Conservation (phyloP, 2,797 vertebrate genomes). For the Gymnoscopelus braueri region DNA sequence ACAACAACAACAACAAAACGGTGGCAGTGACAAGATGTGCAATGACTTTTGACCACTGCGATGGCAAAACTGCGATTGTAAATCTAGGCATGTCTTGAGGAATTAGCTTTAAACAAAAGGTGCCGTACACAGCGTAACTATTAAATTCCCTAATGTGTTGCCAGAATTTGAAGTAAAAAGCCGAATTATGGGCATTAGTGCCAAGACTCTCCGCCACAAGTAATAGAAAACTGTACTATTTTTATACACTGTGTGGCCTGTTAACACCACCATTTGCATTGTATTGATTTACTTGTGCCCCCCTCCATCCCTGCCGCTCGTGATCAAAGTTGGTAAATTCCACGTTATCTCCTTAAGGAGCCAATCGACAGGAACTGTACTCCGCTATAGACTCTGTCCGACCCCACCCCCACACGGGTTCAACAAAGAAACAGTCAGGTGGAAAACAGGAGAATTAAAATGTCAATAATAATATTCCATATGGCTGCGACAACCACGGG, state of each 20-base stretch:
- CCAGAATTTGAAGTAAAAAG: neutral
- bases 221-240: neutral
- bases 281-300: no score
- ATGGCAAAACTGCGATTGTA: constrained; percentile 5
- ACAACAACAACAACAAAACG: neutral
- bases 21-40: constrained; percentile 14
- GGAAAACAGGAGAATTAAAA: constrained; percentile 35
- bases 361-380: constrained; percentile 9
- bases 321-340: constrained; percentile 25
- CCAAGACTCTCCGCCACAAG: no score
- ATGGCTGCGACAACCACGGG: constrained; percentile 39
- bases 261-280: constrained; percentile 11
- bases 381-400: neutral
- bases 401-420: neutral
- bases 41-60: constrained; percentile 22
- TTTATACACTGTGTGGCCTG: neutral
- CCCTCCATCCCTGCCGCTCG: constrained; percentile 1
- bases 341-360: constrained; percentile 16
- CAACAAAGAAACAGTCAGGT: neutral
- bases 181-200: no score
- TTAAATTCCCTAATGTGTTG: constrained; percentile 2
- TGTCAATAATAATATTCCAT: constrained; percentile 12
- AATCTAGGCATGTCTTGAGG: constrained; percentile 21
- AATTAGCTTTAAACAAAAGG: constrained; percentile 9
- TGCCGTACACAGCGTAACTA: constrained; percentile 3